phyloP scores from a whole-genome alignment of 2,888 invertebrate genomes.

The Keiferia lycopersicella region DNA sequence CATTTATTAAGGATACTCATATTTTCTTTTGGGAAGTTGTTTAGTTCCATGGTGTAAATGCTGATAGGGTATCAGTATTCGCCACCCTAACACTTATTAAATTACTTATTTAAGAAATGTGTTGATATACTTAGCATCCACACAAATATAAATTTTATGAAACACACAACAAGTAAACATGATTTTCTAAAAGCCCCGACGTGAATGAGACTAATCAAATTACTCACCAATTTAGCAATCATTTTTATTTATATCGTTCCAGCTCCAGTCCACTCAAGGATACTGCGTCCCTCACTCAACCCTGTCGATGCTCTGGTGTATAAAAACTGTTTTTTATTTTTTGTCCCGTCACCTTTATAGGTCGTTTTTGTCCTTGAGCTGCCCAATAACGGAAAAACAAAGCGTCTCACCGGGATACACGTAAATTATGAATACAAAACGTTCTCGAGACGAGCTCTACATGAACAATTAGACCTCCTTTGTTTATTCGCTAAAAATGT shows the following conservation, averaged over 20 bases:
- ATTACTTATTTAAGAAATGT: background rate
- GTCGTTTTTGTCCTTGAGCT: slow-evolving; percentile 62
- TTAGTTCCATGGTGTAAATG: no score
- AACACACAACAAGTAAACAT: slow-evolving; percentile 18
- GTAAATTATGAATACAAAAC: slow-evolving; percentile 69
- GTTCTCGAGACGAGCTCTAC: slow-evolving; percentile 58
- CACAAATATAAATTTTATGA: background rate
- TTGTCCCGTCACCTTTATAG: slow-evolving; percentile 67
- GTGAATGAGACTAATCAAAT: slow-evolving; percentile 28
- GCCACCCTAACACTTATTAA: no score
- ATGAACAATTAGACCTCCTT: slow-evolving; percentile 69
- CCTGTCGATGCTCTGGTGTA: background rate
- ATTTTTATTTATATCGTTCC: slow-evolving; percentile 43
- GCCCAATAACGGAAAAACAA: slow-evolving; percentile 66
- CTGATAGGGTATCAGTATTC: no score
- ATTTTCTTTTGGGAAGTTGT: no score
- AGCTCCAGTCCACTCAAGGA: slow-evolving; percentile 21
- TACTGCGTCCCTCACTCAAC: background rate
- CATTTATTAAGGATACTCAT: no score
- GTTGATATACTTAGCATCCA: background rate
- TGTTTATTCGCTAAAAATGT: slow-evolving; percentile 59
- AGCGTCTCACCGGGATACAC: slow-evolving; percentile 68
- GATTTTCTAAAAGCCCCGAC: slow-evolving; percentile 19
- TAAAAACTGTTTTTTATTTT: slow-evolving; percentile 53
- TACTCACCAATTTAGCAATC: slow-evolving; percentile 72